A percentile compares a stretch with the other conserved stretches of the same genome.
Conservation (phyloP, 1,140 invertebrate species). For the Drosophila subobscura region DNA sequence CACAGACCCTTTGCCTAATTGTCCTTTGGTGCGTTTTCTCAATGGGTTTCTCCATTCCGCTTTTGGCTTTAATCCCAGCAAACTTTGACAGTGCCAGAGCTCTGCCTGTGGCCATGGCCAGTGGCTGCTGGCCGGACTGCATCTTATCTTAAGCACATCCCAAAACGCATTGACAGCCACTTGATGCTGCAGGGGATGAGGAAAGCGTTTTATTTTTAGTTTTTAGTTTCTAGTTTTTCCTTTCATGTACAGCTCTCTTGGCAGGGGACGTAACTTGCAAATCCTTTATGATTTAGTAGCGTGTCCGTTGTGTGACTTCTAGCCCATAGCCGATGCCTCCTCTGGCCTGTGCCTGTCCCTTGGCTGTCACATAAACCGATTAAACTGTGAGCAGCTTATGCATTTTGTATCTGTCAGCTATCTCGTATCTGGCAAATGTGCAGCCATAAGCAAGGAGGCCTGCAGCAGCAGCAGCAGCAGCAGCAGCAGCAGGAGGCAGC, state of each 20-base stretch:
- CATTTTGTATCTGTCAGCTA: slow-evolving; percentile 64
- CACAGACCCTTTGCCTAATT: slow-evolving; percentile 31
- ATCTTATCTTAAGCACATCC: slow-evolving; percentile 62
- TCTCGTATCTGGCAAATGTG: slow-evolving; percentile 72
- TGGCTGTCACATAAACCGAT: slow-evolving; percentile 75
- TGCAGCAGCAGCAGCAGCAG: too few relatives aligned
- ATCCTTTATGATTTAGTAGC: slow-evolving; percentile 75
- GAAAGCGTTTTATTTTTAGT: slow-evolving; percentile 37
- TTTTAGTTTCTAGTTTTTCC: slow-evolving; percentile 16
- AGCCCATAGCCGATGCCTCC: background rate
- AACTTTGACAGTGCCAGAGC: slow-evolving; percentile 33
- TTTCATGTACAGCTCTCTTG: slow-evolving; percentile 4
- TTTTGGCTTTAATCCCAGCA: slow-evolving; percentile 37
- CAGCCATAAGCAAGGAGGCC: slow-evolving; percentile 56
- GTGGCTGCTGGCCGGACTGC: slow-evolving; percentile 15
- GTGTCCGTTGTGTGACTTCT: slow-evolving; percentile 34
- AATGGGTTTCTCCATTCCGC: background rate
- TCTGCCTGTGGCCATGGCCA: background rate
- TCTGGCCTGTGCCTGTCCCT: slow-evolving; percentile 2
- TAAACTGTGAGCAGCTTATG: slow-evolving; percentile 79
- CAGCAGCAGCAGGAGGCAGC: too few relatives aligned
- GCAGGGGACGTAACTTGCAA: slow-evolving; percentile 57
- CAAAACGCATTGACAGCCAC: slow-evolving; percentile 75
- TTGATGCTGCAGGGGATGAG: slow-evolving; percentile 41
- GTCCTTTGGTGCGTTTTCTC: slow-evolving; percentile 44